Evolutionary conservation across 2,113 vertebrate species (phyloP).

Genomic region (Orientallactaga bullata): DNA sequence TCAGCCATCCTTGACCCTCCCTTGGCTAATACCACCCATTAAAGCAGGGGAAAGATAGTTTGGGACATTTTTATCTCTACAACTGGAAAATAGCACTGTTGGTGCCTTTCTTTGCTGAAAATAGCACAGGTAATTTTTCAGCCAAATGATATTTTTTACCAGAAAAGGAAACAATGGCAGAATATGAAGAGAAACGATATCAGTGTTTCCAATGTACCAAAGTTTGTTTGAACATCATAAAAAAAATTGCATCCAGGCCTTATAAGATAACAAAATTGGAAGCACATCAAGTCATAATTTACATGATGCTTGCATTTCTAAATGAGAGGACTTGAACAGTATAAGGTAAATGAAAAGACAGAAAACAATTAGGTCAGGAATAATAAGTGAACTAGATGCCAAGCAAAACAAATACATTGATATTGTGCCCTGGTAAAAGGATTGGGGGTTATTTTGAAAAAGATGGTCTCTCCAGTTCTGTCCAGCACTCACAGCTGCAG

Average conservation of each 20-base stretch:
- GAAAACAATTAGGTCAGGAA: slow-evolving; percentile 54
- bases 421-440: slow-evolving; percentile 56
- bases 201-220: not conserved
- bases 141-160: slow-evolving; percentile 57
- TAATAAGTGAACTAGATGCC: slow-evolving; percentile 44
- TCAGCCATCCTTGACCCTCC: not conserved
- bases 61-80: slow-evolving; percentile 1
- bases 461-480: not conserved
- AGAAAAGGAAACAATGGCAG: slow-evolving; percentile 50
- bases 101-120: slow-evolving; percentile 55
- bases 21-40: not conserved
- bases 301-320: not conserved
- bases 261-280: slow-evolving; percentile 27
- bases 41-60: not conserved
- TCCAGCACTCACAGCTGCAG: slow-evolving; percentile 79
- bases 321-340: not conserved
- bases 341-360: slow-evolving; percentile 47
- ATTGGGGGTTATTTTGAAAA: slow-evolving; percentile 73
- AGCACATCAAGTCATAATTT: slow-evolving; percentile 22
- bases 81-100: slow-evolving; percentile 11
- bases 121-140: slow-evolving; percentile 58
- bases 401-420: slow-evolving; percentile 64
- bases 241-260: not conserved
- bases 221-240: slow-evolving; percentile 48
- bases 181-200: not conserved